Conservation (phyloP, 2,888 invertebrate genomes). For the Ramazzottius varieornatus region DNA sequence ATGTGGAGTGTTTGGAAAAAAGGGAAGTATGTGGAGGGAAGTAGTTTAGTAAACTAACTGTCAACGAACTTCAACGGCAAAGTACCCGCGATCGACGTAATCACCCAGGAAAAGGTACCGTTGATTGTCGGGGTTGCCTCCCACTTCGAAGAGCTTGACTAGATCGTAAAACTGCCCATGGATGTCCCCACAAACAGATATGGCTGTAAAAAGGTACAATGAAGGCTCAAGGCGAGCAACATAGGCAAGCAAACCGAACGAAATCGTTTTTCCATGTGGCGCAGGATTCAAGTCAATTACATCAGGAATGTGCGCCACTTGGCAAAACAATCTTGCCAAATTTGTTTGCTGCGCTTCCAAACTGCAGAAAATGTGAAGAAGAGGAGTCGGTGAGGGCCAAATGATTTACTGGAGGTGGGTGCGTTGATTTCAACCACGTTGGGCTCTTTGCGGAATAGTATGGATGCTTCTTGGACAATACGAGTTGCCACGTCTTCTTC, state of each 20-base stretch:
- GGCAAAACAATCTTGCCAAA: too few relatives aligned
- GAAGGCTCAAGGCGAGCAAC: too few relatives aligned
- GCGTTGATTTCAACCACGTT: conserved; percentile 4
- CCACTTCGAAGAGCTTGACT: conserved; percentile 6
- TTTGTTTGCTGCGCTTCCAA: too few relatives aligned
- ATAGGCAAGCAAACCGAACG: too few relatives aligned
- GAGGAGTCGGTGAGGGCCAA: too few relatives aligned
- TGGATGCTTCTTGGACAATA: conserved; percentile 3
- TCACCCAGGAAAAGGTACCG: conserved; percentile 3
- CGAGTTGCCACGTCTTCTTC: conserved; percentile 5
- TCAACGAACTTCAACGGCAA: conserved; percentile 5
- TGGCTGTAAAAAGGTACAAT: background rate
- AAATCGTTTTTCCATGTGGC: too few relatives aligned
- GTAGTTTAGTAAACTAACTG: background rate
- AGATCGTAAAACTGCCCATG: conserved; percentile 7
- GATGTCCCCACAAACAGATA: conserved; percentile 5
- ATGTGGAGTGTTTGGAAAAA: background rate
- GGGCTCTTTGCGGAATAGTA: conserved; percentile 5
- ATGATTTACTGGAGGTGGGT: background rate
- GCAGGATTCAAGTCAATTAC: too few relatives aligned
- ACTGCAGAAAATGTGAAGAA: too few relatives aligned
- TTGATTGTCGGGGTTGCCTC: background rate
- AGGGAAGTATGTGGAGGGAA: background rate
- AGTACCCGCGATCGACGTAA: conserved; percentile 6
- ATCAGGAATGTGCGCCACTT: too few relatives aligned